phyloP scores from a whole-genome alignment of 2,797 vertebrate genomes.

The Echiichthys vipera region DNA sequence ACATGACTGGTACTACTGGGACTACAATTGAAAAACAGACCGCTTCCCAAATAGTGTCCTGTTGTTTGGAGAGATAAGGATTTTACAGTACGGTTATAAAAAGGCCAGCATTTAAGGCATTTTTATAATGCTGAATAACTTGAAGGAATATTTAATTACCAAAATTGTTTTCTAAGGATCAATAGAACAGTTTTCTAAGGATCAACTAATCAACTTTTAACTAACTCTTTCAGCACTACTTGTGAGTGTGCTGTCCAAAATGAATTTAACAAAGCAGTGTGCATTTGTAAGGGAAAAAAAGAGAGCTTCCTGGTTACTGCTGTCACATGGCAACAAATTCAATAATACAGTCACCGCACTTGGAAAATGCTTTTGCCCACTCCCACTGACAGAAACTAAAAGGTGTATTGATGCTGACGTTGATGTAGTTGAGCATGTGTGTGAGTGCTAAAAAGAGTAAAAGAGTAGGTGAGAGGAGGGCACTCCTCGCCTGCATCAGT shows the following conservation, averaged over 20 bases:
- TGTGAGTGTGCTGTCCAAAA: not conserved
- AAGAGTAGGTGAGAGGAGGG: not conserved
- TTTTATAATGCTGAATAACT: not conserved
- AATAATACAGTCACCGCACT: not conserved
- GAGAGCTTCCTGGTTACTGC: constrained; percentile 4
- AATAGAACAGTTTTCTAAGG: not conserved
- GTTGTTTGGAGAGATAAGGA: too few species aligned
- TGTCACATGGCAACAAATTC: constrained; percentile 5
- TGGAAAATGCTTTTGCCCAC: constrained; percentile 1
- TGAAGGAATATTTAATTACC: not conserved
- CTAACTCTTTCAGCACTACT: not conserved
- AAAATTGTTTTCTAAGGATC: not conserved
- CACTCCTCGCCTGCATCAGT: constrained; percentile 17
- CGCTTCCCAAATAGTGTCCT: too few species aligned
- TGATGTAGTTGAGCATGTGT: constrained; percentile 4
- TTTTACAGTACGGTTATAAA: not conserved
- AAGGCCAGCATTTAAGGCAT: not conserved
- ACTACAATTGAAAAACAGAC: too few species aligned
- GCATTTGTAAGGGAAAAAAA: not conserved
- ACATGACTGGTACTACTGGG: too few species aligned
- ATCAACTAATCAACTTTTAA: not conserved
- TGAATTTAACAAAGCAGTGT: not conserved
- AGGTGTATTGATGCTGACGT: not conserved
- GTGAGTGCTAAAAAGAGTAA: not conserved
- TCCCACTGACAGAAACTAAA: not conserved